Evolutionary conservation across 2,797 vertebrate species (phyloP).

Genomic region (Acanthornis magna): DNA sequence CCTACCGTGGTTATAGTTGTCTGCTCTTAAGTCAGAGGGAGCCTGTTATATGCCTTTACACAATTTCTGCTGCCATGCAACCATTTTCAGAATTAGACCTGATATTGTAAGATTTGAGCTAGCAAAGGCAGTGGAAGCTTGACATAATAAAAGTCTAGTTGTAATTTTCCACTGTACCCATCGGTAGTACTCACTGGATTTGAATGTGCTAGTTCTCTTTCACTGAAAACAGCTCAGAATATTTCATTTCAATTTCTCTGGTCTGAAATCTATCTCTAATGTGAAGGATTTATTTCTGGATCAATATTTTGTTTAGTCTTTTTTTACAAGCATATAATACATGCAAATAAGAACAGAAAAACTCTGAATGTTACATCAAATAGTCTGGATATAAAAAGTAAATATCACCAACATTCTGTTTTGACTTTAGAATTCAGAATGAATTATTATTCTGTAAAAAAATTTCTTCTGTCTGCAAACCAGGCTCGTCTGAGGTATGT

Average conservation of each 20-base stretch:
- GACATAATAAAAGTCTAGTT: not conserved
- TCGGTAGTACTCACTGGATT: not conserved
- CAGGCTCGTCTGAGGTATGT: not conserved
- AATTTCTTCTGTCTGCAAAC: not conserved
- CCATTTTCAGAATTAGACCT: not conserved
- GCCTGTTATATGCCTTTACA: not conserved
- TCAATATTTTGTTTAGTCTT: not conserved
- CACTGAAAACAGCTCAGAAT: not conserved
- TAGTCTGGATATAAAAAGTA: not conserved
- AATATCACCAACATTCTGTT: not conserved
- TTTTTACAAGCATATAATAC: not conserved
- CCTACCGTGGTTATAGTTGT: not conserved
- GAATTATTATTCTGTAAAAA: not conserved
- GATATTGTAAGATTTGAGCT: not conserved
- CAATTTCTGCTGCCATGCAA: not conserved
- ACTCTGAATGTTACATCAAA: not conserved
- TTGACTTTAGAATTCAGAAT: not conserved
- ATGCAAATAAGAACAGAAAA: not conserved
- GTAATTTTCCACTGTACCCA: not conserved
- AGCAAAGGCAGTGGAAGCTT: not conserved
- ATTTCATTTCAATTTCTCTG: not conserved
- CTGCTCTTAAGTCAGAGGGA: not conserved
- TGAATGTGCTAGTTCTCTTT: not conserved
- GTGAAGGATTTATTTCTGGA: not conserved
- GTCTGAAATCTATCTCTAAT: not conserved